phyloP scores from a whole-genome alignment of 53 echinoderm and acorn worm genomes.

The Echinarachnius parma region DNA sequence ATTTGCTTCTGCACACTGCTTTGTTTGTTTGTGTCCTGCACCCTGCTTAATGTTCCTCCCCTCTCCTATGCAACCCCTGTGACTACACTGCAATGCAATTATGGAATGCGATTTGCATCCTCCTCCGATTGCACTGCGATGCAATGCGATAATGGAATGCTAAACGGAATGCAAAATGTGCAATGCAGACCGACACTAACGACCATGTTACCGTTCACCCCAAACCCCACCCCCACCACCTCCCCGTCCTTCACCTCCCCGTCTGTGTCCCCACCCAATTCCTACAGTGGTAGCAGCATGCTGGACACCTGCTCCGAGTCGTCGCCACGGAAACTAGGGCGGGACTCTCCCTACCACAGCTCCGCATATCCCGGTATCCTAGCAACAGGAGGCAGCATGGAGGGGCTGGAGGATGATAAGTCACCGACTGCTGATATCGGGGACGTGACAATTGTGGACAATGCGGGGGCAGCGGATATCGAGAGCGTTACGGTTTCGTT shows the following conservation, averaged over 20 bases:
- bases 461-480: too few relatives aligned
- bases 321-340: constrained; percentile 63
- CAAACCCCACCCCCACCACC: constrained; percentile 83
- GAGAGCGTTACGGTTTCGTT: too few relatives aligned
- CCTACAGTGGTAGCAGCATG: constrained; percentile 96
- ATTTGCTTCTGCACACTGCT: too few relatives aligned
- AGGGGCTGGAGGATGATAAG: not conserved
- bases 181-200: constrained; percentile 77
- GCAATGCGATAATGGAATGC: too few relatives aligned
- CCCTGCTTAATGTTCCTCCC: not conserved
- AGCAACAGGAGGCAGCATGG: constrained; percentile 4
- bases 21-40: not conserved
- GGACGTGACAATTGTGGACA: not conserved
- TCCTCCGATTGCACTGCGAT: constrained; percentile 24
- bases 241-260: constrained; percentile 85
- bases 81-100: not conserved
- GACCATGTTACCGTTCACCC: constrained; percentile 85
- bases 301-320: constrained; percentile 85
- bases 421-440: not conserved
- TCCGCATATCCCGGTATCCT: constrained; percentile 18
- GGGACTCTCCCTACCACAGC: constrained; percentile 54
- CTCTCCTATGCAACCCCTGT: not conserved
- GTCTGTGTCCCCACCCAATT: constrained; percentile 89
- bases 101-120: too few relatives aligned
- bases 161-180: too few relatives aligned